Base-by-base conservation (phyloP, 2,888 invertebrate genomes). In the Mythimna impura region DNA sequence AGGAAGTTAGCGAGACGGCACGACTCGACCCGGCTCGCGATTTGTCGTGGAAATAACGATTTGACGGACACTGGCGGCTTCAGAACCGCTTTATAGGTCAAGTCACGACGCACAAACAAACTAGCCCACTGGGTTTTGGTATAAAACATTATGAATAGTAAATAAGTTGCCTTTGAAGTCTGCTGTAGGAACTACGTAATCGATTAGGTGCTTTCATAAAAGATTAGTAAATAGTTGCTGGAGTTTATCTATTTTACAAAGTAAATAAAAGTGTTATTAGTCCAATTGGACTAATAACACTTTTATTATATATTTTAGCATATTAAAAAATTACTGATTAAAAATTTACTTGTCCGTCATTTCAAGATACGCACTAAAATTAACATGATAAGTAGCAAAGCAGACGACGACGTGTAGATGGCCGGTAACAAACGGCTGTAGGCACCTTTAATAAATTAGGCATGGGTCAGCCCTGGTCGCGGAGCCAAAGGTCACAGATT, bases 401-500 rank as follows among this genome's bases (percentile, higher is more conserved):
- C 78, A 66, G 80, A 83, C 81, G 78, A 82, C 74, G 81, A 82
- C 73, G 81, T 79, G 77, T 80, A 78, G 78, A 82, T 80, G 83
- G 83, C 83, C 79, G 81, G 85, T 88, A 86, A 89, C 89, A 89
- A 90, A 90, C 86, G 85, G 87, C 87, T 89, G 88, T 86, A 85
- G 87, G 88, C 88, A 88, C 90, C 88, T 91, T 92, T 90, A 92
- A 94, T 94, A 93, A 94, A 95, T 95, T 93, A 93, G 89, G 89
- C 88, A 90, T 89, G 92, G 92, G 92, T 91, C 91, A 90, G 90
- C 87, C 89, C 88, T 88, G 89, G 89, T 86, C 87, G 88, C 85
- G 81, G 86, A 86, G 88, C 83, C 89, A 94, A 94, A 95, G 95
- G 94, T 95, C 94, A 93, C 92, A 92, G 93, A 94, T 94, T 94